Evolutionary conservation across 2,113 vertebrate species (phyloP), one percentile per base, ranked within the genome.

Genomic region (Harpagus bidentatus): DNA sequence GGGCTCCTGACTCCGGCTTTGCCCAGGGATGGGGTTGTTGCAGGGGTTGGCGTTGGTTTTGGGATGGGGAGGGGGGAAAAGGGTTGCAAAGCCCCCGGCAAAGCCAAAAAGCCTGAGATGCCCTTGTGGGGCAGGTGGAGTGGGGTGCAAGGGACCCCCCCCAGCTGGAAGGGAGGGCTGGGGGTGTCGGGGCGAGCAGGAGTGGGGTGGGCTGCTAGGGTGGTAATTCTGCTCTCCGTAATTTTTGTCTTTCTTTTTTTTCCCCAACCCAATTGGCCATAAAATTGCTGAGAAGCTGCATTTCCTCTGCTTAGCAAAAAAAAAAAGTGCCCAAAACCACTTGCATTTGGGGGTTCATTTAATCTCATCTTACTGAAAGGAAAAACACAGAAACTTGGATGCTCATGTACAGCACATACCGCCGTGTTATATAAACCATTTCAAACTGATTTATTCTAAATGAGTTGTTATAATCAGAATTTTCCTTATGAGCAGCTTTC

Each of bases 401-500:
- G 93, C 88, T 70, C 8, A 1, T 28, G 95, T 69, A 4, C 53
- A 14, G 86, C 77, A 9, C 94, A 43, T 80, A 69, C 93, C 69
- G 23, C 76, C 43, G 14, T 55, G 84, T 97, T 95, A 87, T 4
- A 94, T 95, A 94, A 96, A 94, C 94, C 91, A 96, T 97, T 90
- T 47, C 92, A 86, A 90, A 82, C 95, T 97, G 97, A 97, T 98
- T 97, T 97, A 95, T 97, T 95, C 96, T 97, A 96, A 98, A 98
- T 91, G 97, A 93, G 91, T 93, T 96, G 82, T 95, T 96, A 93
- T 95, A 96, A 98, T 97, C 96, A 97, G 96, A 98, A 89, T 96
- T 96, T 94, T 93, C 96, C 94, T 97, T 97, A 95, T 13, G 93
- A 94, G 97, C 95, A 79, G 91, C 91, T 97, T 97, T 97, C 97